Evolutionary conservation across 2,797 vertebrate genomes (phyloP), one percentile per base, ranked within the genome.

Genomic region (Spinus pinus): DNA sequence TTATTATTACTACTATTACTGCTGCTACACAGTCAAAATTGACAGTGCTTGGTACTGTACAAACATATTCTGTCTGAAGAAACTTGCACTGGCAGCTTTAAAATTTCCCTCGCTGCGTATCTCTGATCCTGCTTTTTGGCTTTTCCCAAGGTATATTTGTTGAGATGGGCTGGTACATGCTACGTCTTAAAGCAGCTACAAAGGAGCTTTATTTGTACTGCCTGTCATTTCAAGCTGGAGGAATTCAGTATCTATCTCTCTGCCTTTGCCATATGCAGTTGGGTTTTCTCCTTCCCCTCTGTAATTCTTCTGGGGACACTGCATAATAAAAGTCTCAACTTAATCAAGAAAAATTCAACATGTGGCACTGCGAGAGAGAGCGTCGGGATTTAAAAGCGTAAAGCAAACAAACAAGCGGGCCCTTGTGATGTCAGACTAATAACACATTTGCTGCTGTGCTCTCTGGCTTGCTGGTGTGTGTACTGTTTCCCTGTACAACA

Each of bases 331-430:
- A 97, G 92, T 97, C 93, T 92, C 88, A 95, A 93, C 93, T 96
- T 91, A 95, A 95, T 97, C 96, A 97, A 91, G 95, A 94, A 90
- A 95, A 96, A 94, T 85, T 90, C 90, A 94, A 95, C 95, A 92
- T 91, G 92, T 94, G 86, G 69, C 95, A 88, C 19, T 56, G 90
- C 74, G 90, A 95, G 90, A 88, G 74, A 90, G 93, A 95, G 77
- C 74, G 1, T 69, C 44, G 67, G 83, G 94, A 81, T 90, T 73
- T 51, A 74, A 94, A 94, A 96, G 93, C 73, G 41, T 86, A 81
- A 95, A 94, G 84, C 81, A 96, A 97, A 96, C 93, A 97, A 92
- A 81, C 85, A 97, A 94, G 92, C 87, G 92, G 91, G 66, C 89
- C 83, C 91, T 94, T 94, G 93, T 93, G 78, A 35, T 95, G 86